These are phyloP conservation scores for Helleia helle DNA, from an alignment of 2,888 invertebrate species.

Conservation along the genomic window DNA sequence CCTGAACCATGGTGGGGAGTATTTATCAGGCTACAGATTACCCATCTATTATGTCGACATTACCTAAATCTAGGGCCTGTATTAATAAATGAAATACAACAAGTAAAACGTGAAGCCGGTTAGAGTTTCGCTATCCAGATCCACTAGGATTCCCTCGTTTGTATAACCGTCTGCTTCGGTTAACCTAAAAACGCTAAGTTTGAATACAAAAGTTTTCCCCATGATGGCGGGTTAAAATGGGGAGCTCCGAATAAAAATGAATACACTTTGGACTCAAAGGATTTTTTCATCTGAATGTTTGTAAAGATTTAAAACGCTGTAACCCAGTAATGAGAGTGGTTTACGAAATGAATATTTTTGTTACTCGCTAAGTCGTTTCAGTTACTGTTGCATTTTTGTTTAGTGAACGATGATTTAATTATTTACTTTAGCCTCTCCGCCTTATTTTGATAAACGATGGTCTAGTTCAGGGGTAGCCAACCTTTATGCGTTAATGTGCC, in stretches of 20 bases:
- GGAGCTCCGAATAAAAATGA: slow-evolving; percentile 3
- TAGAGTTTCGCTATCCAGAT: neutral
- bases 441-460: too few species aligned
- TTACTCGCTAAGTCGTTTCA: neutral
- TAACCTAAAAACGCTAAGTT: slow-evolving; percentile 6
- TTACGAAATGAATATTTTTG: neutral
- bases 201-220: slow-evolving; percentile 7
- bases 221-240: slow-evolving; percentile 2
- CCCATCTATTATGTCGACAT: too few species aligned
- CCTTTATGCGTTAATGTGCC: too few species aligned
- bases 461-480: too few species aligned
- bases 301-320: slow-evolving; percentile 2
- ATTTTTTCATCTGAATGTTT: slow-evolving; percentile 3
- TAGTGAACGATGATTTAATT: too few species aligned
- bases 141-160: neutral
- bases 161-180: slow-evolving; percentile 1
- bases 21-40: too few species aligned
- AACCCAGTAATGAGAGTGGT: slow-evolving; percentile 2
- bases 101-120: too few species aligned
- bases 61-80: too few species aligned
- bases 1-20: too few species aligned
- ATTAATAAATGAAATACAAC: too few species aligned
- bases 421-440: too few species aligned
- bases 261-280: slow-evolving; percentile 7
- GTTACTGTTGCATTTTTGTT: neutral